Conservation (phyloP, 2,888 invertebrate species). For the Anoplius nigerrimus region DNA sequence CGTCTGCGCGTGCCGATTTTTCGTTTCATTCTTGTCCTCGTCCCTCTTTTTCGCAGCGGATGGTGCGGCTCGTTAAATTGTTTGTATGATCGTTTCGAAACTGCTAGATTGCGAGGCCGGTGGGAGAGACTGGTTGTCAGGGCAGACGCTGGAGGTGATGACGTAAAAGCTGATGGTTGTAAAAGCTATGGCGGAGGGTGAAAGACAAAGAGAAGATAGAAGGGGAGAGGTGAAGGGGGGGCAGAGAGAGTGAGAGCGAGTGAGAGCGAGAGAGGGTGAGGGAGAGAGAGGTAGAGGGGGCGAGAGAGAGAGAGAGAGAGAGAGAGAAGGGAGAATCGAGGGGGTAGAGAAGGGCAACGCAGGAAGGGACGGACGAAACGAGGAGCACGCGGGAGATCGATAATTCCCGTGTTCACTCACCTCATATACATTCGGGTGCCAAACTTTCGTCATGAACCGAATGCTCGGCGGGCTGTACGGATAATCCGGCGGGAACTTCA, state of each 20-base stretch:
- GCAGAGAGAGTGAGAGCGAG: conserved; percentile 29
- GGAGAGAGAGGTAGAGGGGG: conserved; percentile 23
- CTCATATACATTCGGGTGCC: conserved; percentile 99
- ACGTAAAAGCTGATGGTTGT: conserved; percentile 36
- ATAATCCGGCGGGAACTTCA: conserved; percentile 99
- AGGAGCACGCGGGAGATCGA: conserved; percentile 51
- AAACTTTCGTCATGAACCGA: conserved; percentile 98
- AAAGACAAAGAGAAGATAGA: conserved; percentile 39
- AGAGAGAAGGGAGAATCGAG: conserved; percentile 20
- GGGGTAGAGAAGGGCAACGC: conserved; percentile 26
- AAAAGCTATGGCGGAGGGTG: conserved; percentile 34
- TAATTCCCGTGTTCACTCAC: conserved; percentile 78
- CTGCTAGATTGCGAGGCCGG: too few species aligned
- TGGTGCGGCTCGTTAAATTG: too few species aligned
- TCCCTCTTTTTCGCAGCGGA: too few species aligned
- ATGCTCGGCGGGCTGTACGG: conserved; percentile 99
- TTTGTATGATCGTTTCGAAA: too few species aligned
- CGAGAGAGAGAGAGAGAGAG: conserved; percentile 24
- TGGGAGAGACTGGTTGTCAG: too few species aligned
- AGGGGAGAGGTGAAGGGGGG: conserved; percentile 37
- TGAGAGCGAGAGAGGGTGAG: not conserved
- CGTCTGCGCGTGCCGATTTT: too few species aligned
- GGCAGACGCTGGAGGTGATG: conserved; percentile 31
- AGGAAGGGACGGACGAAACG: conserved; percentile 48
- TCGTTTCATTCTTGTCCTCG: too few species aligned